phyloP scores from a whole-genome alignment of 1,140 invertebrate species.

The Centruroides sculpturatus region DNA sequence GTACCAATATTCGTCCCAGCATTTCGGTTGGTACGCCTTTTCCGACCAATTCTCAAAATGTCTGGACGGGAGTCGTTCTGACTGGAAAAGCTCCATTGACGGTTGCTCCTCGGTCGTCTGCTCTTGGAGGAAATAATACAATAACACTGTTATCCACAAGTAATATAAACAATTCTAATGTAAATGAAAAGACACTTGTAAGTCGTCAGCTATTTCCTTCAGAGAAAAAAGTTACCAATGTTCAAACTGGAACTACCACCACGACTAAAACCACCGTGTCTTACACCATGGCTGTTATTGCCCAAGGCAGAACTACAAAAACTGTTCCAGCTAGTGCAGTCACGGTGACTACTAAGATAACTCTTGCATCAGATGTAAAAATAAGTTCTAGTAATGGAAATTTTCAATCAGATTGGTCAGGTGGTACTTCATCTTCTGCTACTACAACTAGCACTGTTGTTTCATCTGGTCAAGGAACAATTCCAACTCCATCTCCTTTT shows the following conservation, averaged over 20 bases:
- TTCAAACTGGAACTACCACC: conserved; percentile 18
- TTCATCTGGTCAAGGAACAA: neutral
- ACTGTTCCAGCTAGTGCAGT: conserved; percentile 23
- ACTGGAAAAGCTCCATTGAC: conserved; percentile 10
- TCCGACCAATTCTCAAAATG: conserved; percentile 11
- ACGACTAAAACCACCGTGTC: conserved; percentile 45
- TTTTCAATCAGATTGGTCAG: neutral
- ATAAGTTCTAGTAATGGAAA: neutral
- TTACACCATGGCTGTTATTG: conserved; percentile 36
- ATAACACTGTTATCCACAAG: conserved; percentile 1
- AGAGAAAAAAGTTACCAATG: conserved; percentile 13
- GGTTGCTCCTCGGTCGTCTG: conserved; percentile 4
- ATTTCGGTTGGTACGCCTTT: conserved; percentile 9
- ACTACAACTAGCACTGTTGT: neutral
- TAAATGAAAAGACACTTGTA: conserved; percentile 17
- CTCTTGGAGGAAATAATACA: conserved; percentile 1
- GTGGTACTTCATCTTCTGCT: neutral
- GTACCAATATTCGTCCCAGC: conserved; percentile 8
- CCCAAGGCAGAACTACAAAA: conserved; percentile 11
- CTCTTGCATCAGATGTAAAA: conserved; percentile 4
- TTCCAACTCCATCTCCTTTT: neutral
- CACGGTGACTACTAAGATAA: conserved; percentile 10
- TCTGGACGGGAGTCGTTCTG: conserved; percentile 8
- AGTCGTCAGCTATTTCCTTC: conserved; percentile 20
- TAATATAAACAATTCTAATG: neutral